Percentiles rank a stretch among this genome's conserved stretches.
Conservation (phyloP, 1,140 invertebrate genomes). For the Coptotermes formosanus region DNA sequence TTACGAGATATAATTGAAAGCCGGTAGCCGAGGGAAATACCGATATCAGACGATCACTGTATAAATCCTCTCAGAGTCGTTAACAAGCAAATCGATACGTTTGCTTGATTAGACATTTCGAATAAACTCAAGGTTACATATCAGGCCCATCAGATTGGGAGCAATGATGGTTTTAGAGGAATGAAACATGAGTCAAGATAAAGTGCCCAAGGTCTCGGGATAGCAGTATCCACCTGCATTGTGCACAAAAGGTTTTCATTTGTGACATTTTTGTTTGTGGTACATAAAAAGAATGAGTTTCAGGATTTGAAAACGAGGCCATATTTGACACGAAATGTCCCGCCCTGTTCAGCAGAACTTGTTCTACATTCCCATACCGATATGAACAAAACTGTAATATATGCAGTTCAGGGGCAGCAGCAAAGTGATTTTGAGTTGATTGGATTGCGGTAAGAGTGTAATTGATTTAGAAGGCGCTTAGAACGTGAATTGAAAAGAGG, state of each 20-base stretch:
- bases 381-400: background rate
- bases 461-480: too few relatives aligned
- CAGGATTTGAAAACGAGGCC: background rate
- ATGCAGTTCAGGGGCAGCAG: background rate
- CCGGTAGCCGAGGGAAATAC: too few relatives aligned
- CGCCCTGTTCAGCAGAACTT: background rate
- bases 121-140: background rate
- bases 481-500: too few relatives aligned
- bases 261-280: background rate
- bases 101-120: background rate
- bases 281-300: background rate
- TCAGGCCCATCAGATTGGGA: background rate
- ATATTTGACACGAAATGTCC: background rate
- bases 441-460: too few relatives aligned
- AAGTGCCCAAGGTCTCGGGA: background rate
- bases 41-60: too few relatives aligned
- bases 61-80: too few relatives aligned
- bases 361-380: background rate
- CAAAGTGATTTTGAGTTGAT: background rate
- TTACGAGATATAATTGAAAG: too few relatives aligned
- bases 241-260: background rate
- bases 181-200: background rate
- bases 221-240: background rate
- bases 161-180: background rate
- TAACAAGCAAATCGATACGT: too few relatives aligned